Evolutionary conservation across 2,888 invertebrate genomes (phyloP).

Genomic region (Cremastobaeus sp.): DNA sequence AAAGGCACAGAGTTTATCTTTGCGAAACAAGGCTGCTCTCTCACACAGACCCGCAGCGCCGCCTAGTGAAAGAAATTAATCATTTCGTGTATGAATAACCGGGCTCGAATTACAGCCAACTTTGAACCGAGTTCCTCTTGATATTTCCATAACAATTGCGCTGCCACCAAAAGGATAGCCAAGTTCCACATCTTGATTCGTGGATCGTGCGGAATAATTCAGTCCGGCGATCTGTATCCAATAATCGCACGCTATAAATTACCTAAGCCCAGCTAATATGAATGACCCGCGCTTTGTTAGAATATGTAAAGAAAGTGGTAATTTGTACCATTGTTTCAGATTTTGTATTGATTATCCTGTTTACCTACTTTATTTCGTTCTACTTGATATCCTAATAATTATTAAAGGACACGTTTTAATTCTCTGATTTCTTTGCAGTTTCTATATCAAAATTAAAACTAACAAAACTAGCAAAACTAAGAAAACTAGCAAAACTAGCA

Average conservation of each 20-base stretch:
- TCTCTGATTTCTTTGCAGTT: no score
- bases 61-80: conserved; percentile 38
- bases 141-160: conserved; percentile 55
- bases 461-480: no score
- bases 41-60: neutral
- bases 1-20: conserved; percentile 20
- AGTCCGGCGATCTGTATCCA: no score
- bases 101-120: conserved; percentile 28
- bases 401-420: no score
- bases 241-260: conserved; percentile 45
- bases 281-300: conserved; percentile 41
- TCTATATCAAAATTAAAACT: conserved; percentile 46
- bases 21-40: conserved; percentile 24
- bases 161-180: conserved; percentile 47
- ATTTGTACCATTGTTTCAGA: conserved; percentile 20
- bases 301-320: conserved; percentile 40
- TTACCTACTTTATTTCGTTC: conserved; percentile 42
- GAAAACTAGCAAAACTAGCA: no score
- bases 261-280: conserved; percentile 44
- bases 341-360: conserved; percentile 18
- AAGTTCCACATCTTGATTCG: conserved; percentile 44
- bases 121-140: conserved; percentile 2
- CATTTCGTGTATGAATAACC: conserved; percentile 22
- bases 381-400: no score
- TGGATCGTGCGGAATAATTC: conserved; percentile 41